Conservation (phyloP, 2,888 invertebrate genomes). For the Mystacides longicornis region DNA sequence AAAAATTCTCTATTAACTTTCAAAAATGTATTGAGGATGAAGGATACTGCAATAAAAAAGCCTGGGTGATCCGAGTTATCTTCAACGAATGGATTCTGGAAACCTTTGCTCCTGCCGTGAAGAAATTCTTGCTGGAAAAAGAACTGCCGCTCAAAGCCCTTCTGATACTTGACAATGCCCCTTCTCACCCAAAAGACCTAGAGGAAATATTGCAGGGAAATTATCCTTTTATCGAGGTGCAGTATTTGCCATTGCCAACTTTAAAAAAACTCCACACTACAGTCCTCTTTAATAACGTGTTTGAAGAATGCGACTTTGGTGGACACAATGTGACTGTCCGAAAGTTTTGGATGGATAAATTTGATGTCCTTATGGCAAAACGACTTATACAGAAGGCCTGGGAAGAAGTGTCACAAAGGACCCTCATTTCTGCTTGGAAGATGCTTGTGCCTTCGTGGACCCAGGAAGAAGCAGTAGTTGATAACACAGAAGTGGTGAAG, state of each 20-base stretch:
- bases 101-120: conserved; percentile 19
- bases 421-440: conserved; percentile 20
- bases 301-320: conserved; percentile 11
- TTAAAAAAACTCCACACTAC: conserved; percentile 15
- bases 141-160: conserved; percentile 17
- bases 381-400: conserved; percentile 19
- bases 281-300: conserved; percentile 3
- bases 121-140: conserved; percentile 20
- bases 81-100: conserved; percentile 22
- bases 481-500: conserved; percentile 16
- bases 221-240: conserved; percentile 19
- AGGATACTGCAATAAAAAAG: conserved; percentile 21
- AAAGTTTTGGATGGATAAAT: conserved; percentile 16
- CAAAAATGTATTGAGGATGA: conserved; percentile 19
- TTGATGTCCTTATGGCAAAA: conserved; percentile 18
- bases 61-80: conserved; percentile 21
- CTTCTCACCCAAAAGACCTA: conserved; percentile 17
- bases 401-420: conserved; percentile 16
- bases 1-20: conserved; percentile 18
- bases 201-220: conserved; percentile 21
- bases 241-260: conserved; percentile 8
- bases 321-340: conserved; percentile 18
- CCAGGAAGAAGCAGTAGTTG: conserved; percentile 13
- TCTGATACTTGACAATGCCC: conserved; percentile 14
- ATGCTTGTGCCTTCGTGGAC: conserved; percentile 19